A percentile compares a stretch with the other conserved stretches of the same genome.
phyloP scores from a whole-genome alignment of 1,140 invertebrate genomes.

The Brachionus rotundiformis region DNA sequence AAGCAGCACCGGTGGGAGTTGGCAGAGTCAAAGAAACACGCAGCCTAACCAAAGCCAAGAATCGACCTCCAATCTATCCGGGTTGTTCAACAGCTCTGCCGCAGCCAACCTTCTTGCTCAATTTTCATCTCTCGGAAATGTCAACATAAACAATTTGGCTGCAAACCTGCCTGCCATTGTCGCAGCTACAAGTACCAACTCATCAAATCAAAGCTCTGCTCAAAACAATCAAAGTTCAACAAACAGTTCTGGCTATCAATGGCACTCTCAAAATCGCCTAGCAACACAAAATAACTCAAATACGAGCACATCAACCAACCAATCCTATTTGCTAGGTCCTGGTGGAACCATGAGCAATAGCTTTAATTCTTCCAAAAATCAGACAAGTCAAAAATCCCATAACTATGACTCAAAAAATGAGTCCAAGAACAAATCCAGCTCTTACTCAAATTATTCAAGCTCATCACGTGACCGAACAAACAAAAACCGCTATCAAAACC shows the following conservation, averaged over 20 bases:
- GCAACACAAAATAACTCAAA: constrained; percentile 28
- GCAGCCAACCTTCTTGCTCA: constrained; percentile 20
- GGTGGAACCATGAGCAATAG: neutral
- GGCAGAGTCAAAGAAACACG: constrained; percentile 15
- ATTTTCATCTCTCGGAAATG: neutral
- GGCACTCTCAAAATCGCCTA: constrained; percentile 37
- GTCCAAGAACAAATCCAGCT: neutral
- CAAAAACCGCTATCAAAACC: neutral
- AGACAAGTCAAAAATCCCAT: neutral
- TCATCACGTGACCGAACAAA: neutral
- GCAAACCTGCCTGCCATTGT: neutral
- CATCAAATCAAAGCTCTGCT: neutral
- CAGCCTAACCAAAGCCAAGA: neutral
- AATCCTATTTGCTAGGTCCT: constrained; percentile 6
- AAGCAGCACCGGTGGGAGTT: neutral
- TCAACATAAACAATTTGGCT: constrained; percentile 6
- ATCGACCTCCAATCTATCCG: neutral
- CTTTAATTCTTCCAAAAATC: neutral
- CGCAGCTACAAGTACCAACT: neutral
- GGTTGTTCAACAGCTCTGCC: constrained; percentile 7
- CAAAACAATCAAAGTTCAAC: neutral
- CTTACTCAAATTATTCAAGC: neutral
- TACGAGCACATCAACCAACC: neutral
- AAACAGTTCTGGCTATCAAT: constrained; percentile 12
- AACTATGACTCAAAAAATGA: constrained; percentile 2